Percentiles rank a stretch among this genome's conserved stretches.
phyloP scores from a whole-genome alignment of 2,113 vertebrate species.

The Melierax canorus region DNA sequence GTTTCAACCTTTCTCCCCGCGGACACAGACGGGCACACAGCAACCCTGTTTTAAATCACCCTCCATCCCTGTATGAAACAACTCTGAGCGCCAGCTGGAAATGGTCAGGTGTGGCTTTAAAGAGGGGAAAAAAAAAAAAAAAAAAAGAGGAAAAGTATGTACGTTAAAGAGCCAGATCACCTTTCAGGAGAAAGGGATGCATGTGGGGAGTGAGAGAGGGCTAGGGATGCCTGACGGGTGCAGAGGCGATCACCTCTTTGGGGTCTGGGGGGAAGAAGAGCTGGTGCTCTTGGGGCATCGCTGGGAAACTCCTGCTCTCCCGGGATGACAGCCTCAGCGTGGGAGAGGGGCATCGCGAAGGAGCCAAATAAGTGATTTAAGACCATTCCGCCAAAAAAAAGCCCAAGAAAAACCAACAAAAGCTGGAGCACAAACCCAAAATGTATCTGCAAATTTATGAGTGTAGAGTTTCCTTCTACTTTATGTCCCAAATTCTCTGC shows the following conservation, averaged over 20 bases:
- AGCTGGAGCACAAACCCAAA: neutral
- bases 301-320: neutral
- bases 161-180: neutral
- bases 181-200: neutral
- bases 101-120: neutral
- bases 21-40: neutral
- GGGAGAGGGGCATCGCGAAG: no score
- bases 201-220: neutral
- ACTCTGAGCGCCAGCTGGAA: neutral
- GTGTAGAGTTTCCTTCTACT: neutral
- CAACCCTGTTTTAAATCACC: slow-evolving; percentile 15
- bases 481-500: neutral
- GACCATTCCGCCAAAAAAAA: neutral
- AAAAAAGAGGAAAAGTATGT: neutral
- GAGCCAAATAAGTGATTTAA: neutral
- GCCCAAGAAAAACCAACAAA: neutral
- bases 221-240: fast-evolving
- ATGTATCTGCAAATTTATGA: neutral
- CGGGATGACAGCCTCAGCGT: neutral
- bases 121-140: no score
- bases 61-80: neutral
- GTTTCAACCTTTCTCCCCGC: neutral
- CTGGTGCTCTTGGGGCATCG: fast-evolving
- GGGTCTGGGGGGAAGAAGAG: neutral
- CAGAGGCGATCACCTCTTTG: neutral